Evolutionary conservation across 2,888 invertebrate genomes (phyloP).

Genomic region (Acanthosepion pharaonis): DNA sequence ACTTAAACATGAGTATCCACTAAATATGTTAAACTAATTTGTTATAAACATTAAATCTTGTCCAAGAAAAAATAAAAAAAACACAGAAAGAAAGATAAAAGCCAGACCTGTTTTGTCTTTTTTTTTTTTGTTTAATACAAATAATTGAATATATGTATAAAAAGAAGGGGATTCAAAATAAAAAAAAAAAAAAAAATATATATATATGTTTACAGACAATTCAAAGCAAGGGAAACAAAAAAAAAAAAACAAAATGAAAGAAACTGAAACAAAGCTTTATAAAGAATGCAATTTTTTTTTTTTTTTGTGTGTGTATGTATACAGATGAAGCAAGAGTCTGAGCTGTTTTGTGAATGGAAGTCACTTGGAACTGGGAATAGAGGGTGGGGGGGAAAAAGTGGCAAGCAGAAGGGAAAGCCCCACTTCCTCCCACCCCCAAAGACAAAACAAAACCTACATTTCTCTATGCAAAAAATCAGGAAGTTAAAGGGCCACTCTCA

Average conservation of each 20-base stretch:
- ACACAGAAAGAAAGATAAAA: not conserved
- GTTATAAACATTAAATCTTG: not conserved
- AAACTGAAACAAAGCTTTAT: not conserved
- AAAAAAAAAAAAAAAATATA: not conserved
- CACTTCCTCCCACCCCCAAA: not conserved
- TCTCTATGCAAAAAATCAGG: conserved; percentile 10
- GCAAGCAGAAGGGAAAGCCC: not conserved
- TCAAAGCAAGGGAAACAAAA: not conserved
- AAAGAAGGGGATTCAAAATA: not conserved
- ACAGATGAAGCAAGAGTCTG: not conserved
- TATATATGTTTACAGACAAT: conserved; percentile 15
- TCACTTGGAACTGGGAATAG: not conserved
- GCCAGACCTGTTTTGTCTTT: not conserved
- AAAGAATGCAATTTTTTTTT: not conserved
- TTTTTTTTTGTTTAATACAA: not conserved
- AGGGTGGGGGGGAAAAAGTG: not conserved
- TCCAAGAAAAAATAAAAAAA: not conserved
- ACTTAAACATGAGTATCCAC: too few species aligned
- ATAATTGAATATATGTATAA: conserved; percentile 33
- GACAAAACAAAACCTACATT: conserved; percentile 33
- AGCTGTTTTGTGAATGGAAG: too few species aligned
- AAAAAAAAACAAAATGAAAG: not conserved
- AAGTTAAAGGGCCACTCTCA: not conserved
- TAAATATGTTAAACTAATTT: not conserved
- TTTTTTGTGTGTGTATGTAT: not conserved